A percentile compares a stretch with the other conserved stretches of the same genome.
Conservation (phyloP, 2,888 invertebrate genomes). For the Heliconius ethilla region DNA sequence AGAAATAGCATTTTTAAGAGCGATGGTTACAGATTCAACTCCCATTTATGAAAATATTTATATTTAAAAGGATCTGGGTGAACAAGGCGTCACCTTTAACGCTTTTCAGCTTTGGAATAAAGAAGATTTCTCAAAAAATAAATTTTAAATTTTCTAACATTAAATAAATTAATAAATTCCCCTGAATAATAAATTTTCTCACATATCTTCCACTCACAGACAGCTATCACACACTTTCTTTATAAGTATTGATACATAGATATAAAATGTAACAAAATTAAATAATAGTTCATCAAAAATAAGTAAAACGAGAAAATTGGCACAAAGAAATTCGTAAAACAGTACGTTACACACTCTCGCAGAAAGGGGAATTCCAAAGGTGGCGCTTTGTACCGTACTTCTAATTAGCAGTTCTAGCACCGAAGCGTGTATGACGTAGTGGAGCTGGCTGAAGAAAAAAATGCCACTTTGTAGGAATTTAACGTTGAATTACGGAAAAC, state of each 20-base stretch:
- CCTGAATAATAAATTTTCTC: too few species aligned
- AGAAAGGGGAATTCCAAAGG: conserved; percentile 37
- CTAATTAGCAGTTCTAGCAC: conserved; percentile 57
- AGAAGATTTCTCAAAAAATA: too few species aligned
- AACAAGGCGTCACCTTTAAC: too few species aligned
- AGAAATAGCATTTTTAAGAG: background rate
- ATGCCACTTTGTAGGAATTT: background rate
- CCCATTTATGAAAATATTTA: background rate
- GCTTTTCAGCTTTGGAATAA: too few species aligned
- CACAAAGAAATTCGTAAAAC: conserved; percentile 41
- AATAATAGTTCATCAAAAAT: background rate
- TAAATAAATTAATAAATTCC: too few species aligned
- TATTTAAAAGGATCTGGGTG: background rate
- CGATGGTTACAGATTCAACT: background rate
- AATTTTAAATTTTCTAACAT: too few species aligned
- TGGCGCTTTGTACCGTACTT: conserved; percentile 52
- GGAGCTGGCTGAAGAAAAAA: background rate
- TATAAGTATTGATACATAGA: background rate
- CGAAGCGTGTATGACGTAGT: conserved; percentile 5
- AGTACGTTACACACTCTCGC: conserved; percentile 37
- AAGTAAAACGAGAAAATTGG: conserved; percentile 24
- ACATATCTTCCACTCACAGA: too few species aligned
- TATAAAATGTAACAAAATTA: background rate
- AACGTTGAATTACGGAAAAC: background rate
- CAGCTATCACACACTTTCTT: too few species aligned